These are phyloP conservation scores for Ariolimax columbianus DNA, from an alignment of 2,888 invertebrate species.

Conservation along the genomic window DNA sequence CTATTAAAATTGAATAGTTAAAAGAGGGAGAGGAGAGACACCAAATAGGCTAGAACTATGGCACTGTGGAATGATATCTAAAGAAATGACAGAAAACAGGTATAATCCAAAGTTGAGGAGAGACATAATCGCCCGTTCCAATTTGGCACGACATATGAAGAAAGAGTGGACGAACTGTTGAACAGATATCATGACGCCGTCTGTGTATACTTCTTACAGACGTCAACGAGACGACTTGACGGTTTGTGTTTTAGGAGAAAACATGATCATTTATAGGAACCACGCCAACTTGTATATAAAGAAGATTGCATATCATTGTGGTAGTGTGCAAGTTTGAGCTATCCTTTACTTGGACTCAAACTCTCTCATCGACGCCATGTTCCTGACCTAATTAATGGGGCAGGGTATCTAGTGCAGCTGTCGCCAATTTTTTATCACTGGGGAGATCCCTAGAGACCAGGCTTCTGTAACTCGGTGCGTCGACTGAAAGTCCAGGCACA, in stretches of 20 bases:
- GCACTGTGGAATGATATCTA: no score
- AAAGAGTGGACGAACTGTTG: no score
- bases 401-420: slow-evolving; percentile 13
- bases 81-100: no score
- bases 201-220: no score
- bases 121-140: no score
- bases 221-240: no score
- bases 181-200: neutral
- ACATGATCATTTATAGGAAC: no score
- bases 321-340: neutral
- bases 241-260: neutral
- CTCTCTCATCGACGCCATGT: neutral
- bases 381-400: slow-evolving; percentile 5
- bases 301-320: neutral
- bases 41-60: no score
- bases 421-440: neutral
- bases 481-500: neutral
- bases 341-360: neutral
- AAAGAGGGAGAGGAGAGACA: no score
- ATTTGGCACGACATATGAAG: no score
- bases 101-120: no score
- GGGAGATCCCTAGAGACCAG: neutral
- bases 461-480: neutral
- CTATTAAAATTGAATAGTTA: no score
- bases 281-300: neutral